Evolutionary conservation across 2,888 invertebrate species (phyloP).

Genomic region (Cynaeus angustus): DNA sequence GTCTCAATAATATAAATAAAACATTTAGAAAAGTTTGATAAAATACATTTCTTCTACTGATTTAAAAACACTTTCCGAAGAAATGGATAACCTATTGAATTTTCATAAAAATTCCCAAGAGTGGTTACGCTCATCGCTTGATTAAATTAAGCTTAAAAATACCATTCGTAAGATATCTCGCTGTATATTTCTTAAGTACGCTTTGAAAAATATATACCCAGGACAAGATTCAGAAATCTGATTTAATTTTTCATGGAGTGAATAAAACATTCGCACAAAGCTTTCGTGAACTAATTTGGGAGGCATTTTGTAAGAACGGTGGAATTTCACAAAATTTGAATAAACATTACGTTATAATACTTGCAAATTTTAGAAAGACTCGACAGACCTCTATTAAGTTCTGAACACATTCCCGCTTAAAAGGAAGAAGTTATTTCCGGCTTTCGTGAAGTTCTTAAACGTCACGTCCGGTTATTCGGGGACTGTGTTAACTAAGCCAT

Average conservation of each 20-base stretch:
- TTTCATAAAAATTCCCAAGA: conserved; percentile 24
- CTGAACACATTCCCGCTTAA: conserved; percentile 54
- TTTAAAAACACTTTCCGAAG: neutral
- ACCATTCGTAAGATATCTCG: neutral
- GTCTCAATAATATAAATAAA: too few relatives aligned
- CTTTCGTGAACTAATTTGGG: conserved; percentile 48
- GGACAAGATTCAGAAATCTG: conserved; percentile 33
- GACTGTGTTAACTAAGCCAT: conserved; percentile 53
- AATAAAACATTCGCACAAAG: conserved; percentile 48
- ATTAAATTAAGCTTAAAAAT: conserved; percentile 32
- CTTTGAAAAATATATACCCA: conserved; percentile 10
- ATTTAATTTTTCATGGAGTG: conserved; percentile 48
- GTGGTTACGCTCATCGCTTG: neutral
- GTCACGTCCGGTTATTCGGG: conserved; percentile 56
- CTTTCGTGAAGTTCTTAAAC: conserved; percentile 58
- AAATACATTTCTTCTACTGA: neutral
- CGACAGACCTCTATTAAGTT: conserved; percentile 55
- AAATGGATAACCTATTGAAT: conserved; percentile 5
- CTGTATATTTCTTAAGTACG: conserved; percentile 6
- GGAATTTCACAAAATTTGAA: conserved; percentile 49
- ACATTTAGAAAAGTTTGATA: too few relatives aligned
- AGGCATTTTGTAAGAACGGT: conserved; percentile 45
- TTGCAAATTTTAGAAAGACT: conserved; percentile 55
- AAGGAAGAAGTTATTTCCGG: conserved; percentile 60
- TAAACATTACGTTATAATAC: conserved; percentile 53